Percentiles rank a stretch among this genome's conserved stretches.
phyloP scores from a whole-genome alignment of 2,888 invertebrate species.

The Frankliniella intonsa region DNA sequence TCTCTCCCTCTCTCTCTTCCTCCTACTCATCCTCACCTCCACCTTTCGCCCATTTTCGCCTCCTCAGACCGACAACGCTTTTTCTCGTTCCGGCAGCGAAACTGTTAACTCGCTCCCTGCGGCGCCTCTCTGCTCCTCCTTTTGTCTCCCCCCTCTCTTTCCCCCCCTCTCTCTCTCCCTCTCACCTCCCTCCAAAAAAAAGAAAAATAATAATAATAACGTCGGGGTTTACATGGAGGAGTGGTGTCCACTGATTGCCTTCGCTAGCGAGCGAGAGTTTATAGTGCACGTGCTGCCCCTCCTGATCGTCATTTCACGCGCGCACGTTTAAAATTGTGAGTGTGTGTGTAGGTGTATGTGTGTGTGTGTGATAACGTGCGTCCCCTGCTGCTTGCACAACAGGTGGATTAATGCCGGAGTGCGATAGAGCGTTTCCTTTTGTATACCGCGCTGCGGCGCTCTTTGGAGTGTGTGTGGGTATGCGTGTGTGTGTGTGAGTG shows the following conservation, averaged over 20 bases:
- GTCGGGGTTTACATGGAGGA: too few relatives aligned
- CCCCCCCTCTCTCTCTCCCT: background rate
- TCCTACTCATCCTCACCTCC: too few relatives aligned
- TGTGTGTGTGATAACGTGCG: background rate
- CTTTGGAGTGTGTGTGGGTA: background rate
- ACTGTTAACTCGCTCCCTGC: background rate
- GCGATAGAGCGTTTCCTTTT: background rate
- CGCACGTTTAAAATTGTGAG: background rate
- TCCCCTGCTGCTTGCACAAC: background rate
- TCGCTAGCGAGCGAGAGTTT: too few relatives aligned
- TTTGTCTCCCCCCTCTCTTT: background rate
- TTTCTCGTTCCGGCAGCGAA: background rate
- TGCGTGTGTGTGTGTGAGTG: background rate
- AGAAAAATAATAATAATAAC: too few relatives aligned
- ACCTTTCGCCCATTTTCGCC: too few relatives aligned
- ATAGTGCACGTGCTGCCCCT: too few relatives aligned
- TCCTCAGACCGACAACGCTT: too few relatives aligned
- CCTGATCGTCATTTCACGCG: background rate
- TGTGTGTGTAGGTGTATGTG: background rate
- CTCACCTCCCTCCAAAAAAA: background rate
- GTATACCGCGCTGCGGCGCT: conserved; percentile 1
- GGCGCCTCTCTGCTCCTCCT: background rate
- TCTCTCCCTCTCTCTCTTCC: too few relatives aligned
- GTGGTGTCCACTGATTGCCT: too few relatives aligned
- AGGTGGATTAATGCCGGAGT: conserved; percentile 7